phyloP scores from a whole-genome alignment of 1,140 invertebrate species.

The Eurosta solidaginis region DNA sequence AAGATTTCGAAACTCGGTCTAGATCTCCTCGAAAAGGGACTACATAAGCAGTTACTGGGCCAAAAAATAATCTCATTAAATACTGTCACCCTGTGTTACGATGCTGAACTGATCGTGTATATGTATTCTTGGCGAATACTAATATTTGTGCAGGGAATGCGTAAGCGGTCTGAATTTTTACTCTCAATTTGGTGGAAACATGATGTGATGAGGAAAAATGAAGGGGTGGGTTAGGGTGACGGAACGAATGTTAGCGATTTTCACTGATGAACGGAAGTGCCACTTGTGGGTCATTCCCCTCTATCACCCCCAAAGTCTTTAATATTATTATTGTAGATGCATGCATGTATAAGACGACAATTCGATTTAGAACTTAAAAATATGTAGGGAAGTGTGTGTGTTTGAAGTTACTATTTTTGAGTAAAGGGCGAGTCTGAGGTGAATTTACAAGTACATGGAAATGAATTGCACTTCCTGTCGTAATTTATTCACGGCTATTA shows the following conservation, averaged over 20 bases:
- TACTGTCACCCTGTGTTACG: too few species aligned
- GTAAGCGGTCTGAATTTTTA: not conserved
- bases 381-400: not conserved
- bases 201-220: not conserved
- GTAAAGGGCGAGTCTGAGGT: not conserved
- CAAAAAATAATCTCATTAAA: too few species aligned
- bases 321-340: not conserved
- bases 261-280: conserved; percentile 25
- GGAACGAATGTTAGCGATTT: not conserved
- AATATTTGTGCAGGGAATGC: not conserved
- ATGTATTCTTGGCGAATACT: not conserved
- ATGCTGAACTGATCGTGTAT: not conserved
- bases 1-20: too few species aligned
- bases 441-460: conserved; percentile 16
- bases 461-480: not conserved
- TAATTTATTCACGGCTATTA: not conserved
- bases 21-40: too few species aligned
- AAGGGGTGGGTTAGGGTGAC: not conserved
- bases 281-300: not conserved
- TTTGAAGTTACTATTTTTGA: not conserved
- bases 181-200: not conserved
- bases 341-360: too few species aligned
- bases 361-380: not conserved
- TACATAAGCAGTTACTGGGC: too few species aligned
- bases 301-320: not conserved